Evolutionary conservation across 2,113 vertebrate genomes (phyloP).

Genomic region (Boulengeromyrus knoepffleri): DNA sequence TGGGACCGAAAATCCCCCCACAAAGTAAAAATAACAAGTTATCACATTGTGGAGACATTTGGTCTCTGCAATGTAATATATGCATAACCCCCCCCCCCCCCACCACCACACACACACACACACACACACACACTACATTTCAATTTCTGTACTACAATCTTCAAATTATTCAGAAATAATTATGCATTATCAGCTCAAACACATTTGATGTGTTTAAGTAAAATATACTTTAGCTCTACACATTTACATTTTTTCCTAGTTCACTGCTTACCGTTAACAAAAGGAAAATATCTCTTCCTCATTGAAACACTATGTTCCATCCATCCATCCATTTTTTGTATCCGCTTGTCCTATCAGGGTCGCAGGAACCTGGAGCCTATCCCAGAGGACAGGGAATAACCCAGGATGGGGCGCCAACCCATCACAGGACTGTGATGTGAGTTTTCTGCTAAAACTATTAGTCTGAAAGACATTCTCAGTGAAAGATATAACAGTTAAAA

Average conservation of each 20-base stretch:
- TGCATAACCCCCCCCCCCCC: too few species aligned
- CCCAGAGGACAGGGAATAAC: not conserved
- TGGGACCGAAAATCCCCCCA: not conserved
- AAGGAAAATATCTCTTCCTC: not conserved
- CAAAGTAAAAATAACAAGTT: not conserved
- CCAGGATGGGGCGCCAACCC: not conserved
- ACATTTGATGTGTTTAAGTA: not conserved
- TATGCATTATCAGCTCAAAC: not conserved
- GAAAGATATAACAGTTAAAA: not conserved
- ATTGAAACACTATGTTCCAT: not conserved
- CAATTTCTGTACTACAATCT: not conserved
- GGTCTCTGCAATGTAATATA: too few species aligned
- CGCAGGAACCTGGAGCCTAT: not conserved
- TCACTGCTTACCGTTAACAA: not conserved
- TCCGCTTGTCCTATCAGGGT: not conserved
- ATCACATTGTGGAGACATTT: too few species aligned
- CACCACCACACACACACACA: too few species aligned
- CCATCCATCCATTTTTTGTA: not conserved
- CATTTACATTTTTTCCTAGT: not conserved
- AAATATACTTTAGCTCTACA: not conserved
- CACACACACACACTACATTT: not conserved
- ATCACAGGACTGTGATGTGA: not conserved
- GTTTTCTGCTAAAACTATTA: not conserved
- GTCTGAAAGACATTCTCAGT: not conserved
- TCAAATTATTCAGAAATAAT: not conserved